Evolutionary conservation across 2,113 vertebrate species (phyloP).

Genomic region (Dasyprocta punctata): DNA sequence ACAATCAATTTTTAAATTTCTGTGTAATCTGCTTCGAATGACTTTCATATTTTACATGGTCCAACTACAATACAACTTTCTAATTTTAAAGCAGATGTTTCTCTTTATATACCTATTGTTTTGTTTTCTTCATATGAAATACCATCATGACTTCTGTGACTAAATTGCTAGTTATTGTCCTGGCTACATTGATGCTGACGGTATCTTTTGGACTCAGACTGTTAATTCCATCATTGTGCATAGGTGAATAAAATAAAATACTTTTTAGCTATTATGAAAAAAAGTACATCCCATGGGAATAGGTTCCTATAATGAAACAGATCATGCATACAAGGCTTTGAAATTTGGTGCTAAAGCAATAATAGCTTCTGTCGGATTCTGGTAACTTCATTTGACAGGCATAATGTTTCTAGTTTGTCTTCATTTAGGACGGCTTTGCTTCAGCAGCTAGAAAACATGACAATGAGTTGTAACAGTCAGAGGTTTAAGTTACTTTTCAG

Average conservation of each 20-base stretch:
- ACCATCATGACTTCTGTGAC: not conserved
- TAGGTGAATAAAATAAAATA: conserved; percentile 62
- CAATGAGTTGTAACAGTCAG: conserved; percentile 55
- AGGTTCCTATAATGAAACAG: conserved; percentile 50
- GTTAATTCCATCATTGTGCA: not conserved
- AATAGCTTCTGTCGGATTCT: conserved; percentile 59
- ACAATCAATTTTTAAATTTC: not conserved
- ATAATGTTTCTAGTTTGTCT: conserved; percentile 74
- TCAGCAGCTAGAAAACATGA: conserved; percentile 65
- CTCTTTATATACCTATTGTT: not conserved
- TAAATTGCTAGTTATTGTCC: not conserved
- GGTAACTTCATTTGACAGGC: conserved; percentile 74
- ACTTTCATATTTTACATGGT: not conserved
- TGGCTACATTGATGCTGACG: not conserved
- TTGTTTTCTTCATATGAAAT: not conserved
- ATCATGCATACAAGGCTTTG: conserved; percentile 58
- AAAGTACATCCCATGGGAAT: not conserved
- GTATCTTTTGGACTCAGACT: not conserved
- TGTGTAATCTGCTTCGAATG: not conserved
- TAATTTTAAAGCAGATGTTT: not conserved
- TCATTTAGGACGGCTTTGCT: conserved; percentile 74
- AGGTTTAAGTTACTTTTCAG: conserved; percentile 59
- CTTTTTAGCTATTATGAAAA: not conserved
- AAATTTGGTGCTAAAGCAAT: conserved; percentile 63
- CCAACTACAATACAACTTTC: not conserved